Evolutionary conservation across 2,888 invertebrate genomes (phyloP).

Genomic region (Cosmopolites sordidus): DNA sequence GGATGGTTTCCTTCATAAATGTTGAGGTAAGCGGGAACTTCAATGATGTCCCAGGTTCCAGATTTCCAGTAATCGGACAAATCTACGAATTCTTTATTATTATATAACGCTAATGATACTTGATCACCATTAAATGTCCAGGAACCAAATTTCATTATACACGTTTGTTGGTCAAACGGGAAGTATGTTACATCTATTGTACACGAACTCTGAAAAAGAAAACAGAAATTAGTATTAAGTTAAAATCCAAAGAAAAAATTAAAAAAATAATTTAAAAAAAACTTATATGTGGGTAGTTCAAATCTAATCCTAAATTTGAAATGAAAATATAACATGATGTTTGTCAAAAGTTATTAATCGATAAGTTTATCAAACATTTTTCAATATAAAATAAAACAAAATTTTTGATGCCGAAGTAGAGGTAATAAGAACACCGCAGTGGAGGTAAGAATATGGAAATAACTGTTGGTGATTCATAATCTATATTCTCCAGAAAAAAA

Average conservation of each 20-base stretch:
- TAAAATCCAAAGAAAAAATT: constrained; percentile 4
- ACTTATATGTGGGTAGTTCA: no score
- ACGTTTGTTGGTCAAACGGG: constrained; percentile 98
- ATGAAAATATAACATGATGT: no score
- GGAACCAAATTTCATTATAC: constrained; percentile 99
- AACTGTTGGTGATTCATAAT: no score
- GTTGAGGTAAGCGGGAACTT: constrained; percentile 89
- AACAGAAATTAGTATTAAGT: neutral
- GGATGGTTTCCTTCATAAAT: constrained; percentile 83
- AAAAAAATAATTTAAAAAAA: no score
- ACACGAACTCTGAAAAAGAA: constrained; percentile 91
- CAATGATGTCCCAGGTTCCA: constrained; percentile 98
- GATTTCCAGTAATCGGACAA: constrained; percentile 97
- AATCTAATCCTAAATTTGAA: no score
- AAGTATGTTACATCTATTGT: constrained; percentile 99
- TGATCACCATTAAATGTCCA: constrained; percentile 98
- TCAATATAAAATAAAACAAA: no score
- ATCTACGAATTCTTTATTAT: constrained; percentile 93
- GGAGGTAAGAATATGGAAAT: no score
- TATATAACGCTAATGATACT: constrained; percentile 89
- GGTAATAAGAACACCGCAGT: no score
- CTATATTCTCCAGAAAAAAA: no score
- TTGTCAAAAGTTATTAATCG: no score
- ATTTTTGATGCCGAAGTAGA: no score
- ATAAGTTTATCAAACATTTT: no score